phyloP scores from a whole-genome alignment of 1,140 invertebrate genomes.

The Ceratitis capitata region DNA sequence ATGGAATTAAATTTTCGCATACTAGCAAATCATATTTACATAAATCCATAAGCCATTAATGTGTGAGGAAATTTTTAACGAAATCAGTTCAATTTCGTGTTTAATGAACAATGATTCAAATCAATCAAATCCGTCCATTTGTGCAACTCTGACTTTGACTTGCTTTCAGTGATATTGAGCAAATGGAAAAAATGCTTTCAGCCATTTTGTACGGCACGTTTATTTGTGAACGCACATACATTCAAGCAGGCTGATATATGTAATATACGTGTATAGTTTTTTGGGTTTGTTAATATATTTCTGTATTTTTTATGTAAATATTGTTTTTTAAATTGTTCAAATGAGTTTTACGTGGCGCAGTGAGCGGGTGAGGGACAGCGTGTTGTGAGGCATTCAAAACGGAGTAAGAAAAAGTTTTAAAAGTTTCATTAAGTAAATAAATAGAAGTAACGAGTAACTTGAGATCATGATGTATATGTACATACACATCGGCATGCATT shows the following conservation, averaged over 20 bases:
- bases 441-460: neutral
- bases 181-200: neutral
- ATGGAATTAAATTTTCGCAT: too few relatives aligned
- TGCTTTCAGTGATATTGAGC: neutral
- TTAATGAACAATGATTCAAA: neutral
- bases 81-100: neutral
- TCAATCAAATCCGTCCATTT: neutral
- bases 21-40: too few relatives aligned
- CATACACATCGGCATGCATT: neutral
- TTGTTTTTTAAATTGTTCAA: conserved; percentile 13
- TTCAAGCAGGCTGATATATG: neutral
- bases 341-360: neutral
- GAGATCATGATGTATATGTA: neutral
- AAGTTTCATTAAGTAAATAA: conserved; percentile 34
- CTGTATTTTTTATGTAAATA: conserved; percentile 28
- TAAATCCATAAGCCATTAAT: neutral
- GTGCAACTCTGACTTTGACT: neutral
- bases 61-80: neutral
- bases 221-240: neutral
- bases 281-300: neutral
- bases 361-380: neutral
- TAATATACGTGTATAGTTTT: neutral
- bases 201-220: neutral
- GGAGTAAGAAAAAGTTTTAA: conserved; percentile 27
- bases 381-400: neutral